Percentiles rank a stretch among this genome's conserved stretches.
Evolutionary conservation across 2,113 vertebrate genomes (phyloP).

Genomic region (Urocitellus parryii): DNA sequence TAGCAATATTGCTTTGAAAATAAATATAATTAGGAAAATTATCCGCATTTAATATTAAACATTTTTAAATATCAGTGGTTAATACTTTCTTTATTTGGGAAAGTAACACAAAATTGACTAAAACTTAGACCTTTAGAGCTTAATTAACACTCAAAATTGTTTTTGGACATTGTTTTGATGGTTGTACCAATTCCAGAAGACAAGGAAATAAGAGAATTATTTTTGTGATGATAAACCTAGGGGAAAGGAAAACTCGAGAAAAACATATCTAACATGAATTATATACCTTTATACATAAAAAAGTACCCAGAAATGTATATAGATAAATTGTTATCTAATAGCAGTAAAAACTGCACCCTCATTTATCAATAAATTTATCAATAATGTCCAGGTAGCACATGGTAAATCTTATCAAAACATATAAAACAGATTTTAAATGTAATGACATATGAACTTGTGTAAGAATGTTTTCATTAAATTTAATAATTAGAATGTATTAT

Average conservation of each 20-base stretch:
- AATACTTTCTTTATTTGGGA: neutral
- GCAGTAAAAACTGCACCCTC: neutral
- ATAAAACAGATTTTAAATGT: neutral
- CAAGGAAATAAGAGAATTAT: neutral
- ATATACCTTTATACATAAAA: neutral
- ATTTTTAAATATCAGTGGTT: neutral
- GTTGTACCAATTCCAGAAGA: neutral
- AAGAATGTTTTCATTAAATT: neutral
- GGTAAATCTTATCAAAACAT: neutral
- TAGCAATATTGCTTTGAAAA: neutral
- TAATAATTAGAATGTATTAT: neutral
- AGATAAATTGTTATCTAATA: neutral
- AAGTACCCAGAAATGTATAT: neutral
- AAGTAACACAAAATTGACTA: neutral
- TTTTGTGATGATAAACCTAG: neutral
- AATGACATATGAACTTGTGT: neutral
- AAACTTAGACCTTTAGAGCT: neutral
- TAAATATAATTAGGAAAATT: neutral
- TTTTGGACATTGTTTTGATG: neutral
- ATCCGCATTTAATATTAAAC: neutral
- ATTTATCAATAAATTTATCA: neutral
- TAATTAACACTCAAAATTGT: neutral
- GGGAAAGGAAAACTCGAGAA: neutral
- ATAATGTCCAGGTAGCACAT: neutral
- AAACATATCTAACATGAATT: neutral